Conservation (phyloP, 2,888 invertebrate genomes). For the Sarcophaga rosellei region DNA sequence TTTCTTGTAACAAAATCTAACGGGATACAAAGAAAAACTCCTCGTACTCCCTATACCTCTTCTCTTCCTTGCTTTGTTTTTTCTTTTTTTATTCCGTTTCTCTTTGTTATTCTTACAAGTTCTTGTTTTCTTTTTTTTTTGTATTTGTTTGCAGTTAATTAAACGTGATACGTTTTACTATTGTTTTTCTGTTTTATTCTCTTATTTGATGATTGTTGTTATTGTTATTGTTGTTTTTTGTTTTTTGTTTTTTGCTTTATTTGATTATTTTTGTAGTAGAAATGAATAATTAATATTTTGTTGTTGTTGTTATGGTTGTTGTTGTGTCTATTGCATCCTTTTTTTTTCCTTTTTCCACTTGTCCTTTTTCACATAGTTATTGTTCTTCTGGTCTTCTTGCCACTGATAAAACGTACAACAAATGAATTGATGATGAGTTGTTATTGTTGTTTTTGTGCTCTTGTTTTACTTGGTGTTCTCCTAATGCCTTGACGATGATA, state of each 20-base stretch:
- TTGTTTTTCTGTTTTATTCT: conserved; percentile 1
- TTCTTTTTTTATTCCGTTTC: no score
- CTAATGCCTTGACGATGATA: conserved; percentile 20
- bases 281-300: conserved; percentile 67
- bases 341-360: neutral
- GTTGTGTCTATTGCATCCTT: neutral
- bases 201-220: neutral
- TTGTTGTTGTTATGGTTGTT: conserved; percentile 16
- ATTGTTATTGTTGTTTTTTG: conserved; percentile 21
- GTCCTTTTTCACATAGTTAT: neutral
- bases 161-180: conserved; percentile 54
- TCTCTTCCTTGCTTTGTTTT: neutral
- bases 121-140: conserved; percentile 48
- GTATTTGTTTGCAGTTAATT: conserved; percentile 67
- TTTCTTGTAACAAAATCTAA: conserved; percentile 5
- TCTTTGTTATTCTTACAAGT: no score
- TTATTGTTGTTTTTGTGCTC: neutral
- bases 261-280: conserved; percentile 57
- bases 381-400: neutral
- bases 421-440: conserved; percentile 44
- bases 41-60: neutral
- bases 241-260: neutral
- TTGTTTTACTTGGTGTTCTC: neutral
- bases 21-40: neutral
- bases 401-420: neutral